Evolutionary conservation across 2,113 vertebrate genomes (phyloP), one percentile per base, ranked within the genome.

Genomic region (Tenrec ecaudatus): DNA sequence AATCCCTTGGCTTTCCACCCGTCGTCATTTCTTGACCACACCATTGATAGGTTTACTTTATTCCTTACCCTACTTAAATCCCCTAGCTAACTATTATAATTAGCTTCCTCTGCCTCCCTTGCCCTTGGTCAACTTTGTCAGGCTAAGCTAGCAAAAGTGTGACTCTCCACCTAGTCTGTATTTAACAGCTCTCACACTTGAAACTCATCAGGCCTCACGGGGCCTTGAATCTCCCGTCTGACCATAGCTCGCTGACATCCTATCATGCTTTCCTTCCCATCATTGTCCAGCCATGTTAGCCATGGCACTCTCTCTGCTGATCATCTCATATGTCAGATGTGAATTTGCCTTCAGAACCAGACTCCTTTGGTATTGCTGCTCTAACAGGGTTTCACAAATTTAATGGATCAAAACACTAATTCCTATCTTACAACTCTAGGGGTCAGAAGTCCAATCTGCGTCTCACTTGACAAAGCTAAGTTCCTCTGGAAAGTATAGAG

Each of bases 161-260:
- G 47, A 53, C 11, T 53, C 47, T 53, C 20, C 60, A 62, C 60
- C 80, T 47, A 25, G 2, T 23, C 58, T 12, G 16, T 11, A 33
- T 4, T 33, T n/a, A 31, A 33, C 31, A 71, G n/a, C 1, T 66
- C 43, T 82, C 29, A 19, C 17, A 33, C 1, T 3, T 47, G 60
- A 19, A n/a, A 81, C 19, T 80, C 27, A 40, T 23, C 73, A 57
- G 6, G 27, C 33, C 7, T 27, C 1, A 2, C 17, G 7, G 8
- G n/a, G 22, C 29, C 6, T 43, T 82, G 15, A 3, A 33, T 29
- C 29, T 1, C 17, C 38, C 57, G 60, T 36, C 31, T 47, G 0
- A 12, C 23, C 36, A n/a, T 1, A 19, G 2, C 2, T 12, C 31
- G n/a, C 25, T 1, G 20, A 15, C 4, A 3, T 19, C 80, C 29